A percentile compares a stretch with the other conserved stretches of the same genome.
Evolutionary conservation across 2,113 vertebrate genomes (phyloP).

Genomic region (Myotis davidii): DNA sequence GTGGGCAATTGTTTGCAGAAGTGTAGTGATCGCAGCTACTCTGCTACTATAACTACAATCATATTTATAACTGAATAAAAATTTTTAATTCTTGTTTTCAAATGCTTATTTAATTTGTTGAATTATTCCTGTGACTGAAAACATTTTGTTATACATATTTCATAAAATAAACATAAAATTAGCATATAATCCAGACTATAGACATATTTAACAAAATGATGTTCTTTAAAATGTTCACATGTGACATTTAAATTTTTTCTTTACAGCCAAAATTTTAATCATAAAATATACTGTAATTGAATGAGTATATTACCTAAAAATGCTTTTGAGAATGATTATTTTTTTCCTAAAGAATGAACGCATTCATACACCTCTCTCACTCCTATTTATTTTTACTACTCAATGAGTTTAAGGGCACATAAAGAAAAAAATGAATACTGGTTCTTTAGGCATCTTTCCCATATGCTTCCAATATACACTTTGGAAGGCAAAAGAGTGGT

Average conservation of each 20-base stretch:
- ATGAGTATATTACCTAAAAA: constrained; percentile 33
- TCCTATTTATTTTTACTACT: constrained; percentile 47
- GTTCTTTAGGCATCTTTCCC: constrained; percentile 5
- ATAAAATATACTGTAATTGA: constrained; percentile 26
- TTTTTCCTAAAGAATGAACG: not conserved
- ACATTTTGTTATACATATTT: not conserved
- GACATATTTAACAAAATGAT: not conserved
- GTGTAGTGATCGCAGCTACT: not conserved
- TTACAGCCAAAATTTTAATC: not conserved
- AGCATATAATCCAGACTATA: not conserved
- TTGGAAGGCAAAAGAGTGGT: constrained; percentile 48
- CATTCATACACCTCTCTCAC: not conserved
- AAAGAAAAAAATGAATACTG: constrained; percentile 51
- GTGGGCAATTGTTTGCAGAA: not conserved
- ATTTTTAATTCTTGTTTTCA: not conserved
- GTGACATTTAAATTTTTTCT: constrained; percentile 8
- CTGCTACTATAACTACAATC: not conserved
- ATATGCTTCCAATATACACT: constrained; percentile 50
- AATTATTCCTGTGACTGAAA: not conserved
- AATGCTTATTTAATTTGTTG: not conserved
- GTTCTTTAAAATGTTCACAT: not conserved
- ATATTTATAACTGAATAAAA: not conserved
- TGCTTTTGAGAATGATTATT: constrained; percentile 21
- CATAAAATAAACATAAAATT: constrained; percentile 29
- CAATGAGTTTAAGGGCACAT: constrained; percentile 59